Percentiles rank a stretch among this genome's conserved stretches.
These are phyloP conservation scores for Eupithecia tripunctaria DNA, from an alignment of 2,888 invertebrate species.

Conservation along the genomic window DNA sequence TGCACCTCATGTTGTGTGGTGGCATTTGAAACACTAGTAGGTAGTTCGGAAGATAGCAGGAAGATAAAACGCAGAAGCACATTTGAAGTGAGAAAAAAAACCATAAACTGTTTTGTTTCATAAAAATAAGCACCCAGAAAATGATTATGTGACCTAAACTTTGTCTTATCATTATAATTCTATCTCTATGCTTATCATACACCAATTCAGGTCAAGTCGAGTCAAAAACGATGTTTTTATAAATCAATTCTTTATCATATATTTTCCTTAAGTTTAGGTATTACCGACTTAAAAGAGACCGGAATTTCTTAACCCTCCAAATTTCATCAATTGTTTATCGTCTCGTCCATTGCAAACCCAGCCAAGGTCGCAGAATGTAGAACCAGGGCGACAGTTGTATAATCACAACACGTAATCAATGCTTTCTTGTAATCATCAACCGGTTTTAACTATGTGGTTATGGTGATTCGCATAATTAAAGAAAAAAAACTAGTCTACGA, in stretches of 20 bases:
- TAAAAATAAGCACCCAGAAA: not conserved
- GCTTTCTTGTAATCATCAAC: slow-evolving; percentile 30
- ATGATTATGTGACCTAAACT: not conserved
- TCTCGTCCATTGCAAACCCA: slow-evolving; percentile 27
- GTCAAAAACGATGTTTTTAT: not conserved
- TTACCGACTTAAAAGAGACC: too few relatives aligned
- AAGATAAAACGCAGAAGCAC: not conserved
- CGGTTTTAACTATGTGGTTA: slow-evolving; percentile 13
- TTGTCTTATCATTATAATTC: not conserved
- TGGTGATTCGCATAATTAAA: not conserved
- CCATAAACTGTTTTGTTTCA: not conserved
- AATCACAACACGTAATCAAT: slow-evolving; percentile 30
- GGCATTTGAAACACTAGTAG: not conserved
- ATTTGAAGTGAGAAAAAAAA: not conserved
- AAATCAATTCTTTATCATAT: not conserved
- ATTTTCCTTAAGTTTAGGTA: not conserved
- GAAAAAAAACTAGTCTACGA: not conserved
- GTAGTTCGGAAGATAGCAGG: not conserved
- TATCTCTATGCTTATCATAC: too few relatives aligned
- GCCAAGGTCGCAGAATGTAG: slow-evolving; percentile 48
- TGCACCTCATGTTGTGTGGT: too few relatives aligned
- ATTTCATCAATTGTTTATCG: slow-evolving; percentile 29
- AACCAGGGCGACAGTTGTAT: slow-evolving; percentile 47
- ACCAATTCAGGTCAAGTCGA: not conserved
- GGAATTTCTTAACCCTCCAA: slow-evolving; percentile 14